phyloP scores from a whole-genome alignment of 2,888 invertebrate genomes.

The Anoplius nigerrimus region DNA sequence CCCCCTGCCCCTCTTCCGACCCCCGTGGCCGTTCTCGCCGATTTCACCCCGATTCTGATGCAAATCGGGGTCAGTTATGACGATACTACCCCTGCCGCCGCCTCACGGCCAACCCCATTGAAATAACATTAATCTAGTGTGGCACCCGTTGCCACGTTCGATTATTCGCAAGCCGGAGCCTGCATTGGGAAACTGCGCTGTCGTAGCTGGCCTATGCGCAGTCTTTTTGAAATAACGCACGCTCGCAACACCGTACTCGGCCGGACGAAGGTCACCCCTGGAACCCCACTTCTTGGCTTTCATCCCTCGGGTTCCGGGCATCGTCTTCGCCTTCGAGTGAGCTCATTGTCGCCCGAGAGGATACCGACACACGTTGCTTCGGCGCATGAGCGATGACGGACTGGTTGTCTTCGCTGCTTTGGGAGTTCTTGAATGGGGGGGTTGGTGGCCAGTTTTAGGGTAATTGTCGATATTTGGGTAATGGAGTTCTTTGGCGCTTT shows the following conservation, averaged over 20 bases:
- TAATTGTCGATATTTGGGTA: no score
- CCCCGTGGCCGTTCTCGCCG: constrained; percentile 26
- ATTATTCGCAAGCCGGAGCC: constrained; percentile 47
- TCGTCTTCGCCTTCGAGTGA: no score
- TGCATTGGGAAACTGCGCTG: neutral
- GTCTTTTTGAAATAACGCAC: no score
- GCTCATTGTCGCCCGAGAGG: neutral
- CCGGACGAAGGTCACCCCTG: no score
- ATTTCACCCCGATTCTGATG: constrained; percentile 62
- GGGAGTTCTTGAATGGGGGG: no score
- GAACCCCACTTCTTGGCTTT: no score
- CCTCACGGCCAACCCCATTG: constrained; percentile 49
- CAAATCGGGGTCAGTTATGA: constrained; percentile 67
- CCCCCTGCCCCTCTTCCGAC: constrained; percentile 8
- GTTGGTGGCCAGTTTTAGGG: no score
- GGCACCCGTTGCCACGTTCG: constrained; percentile 64
- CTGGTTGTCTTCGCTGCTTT: neutral
- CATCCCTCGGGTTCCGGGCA: no score
- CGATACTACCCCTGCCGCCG: constrained; percentile 33
- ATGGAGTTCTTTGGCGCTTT: no score
- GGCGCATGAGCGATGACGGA: neutral
- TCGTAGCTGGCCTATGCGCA: no score
- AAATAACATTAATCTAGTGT: constrained; percentile 69
- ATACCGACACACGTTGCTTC: neutral
- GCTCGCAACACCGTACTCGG: no score